phyloP scores from a whole-genome alignment of 2,113 vertebrate species.

The Nannobrachium achirus region DNA sequence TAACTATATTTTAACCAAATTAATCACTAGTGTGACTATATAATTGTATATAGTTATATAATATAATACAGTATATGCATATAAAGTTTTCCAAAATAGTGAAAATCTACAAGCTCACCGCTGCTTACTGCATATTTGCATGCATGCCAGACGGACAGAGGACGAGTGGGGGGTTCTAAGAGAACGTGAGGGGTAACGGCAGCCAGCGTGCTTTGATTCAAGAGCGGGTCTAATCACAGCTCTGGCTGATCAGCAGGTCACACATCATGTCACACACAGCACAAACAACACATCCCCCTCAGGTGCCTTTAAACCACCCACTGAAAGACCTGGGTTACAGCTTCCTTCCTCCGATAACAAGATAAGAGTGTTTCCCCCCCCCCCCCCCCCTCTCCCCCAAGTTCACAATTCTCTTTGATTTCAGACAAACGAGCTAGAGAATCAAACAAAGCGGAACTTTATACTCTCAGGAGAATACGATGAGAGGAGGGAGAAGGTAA shows the following conservation, averaged over 20 bases:
- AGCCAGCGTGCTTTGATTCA: conserved; percentile 28
- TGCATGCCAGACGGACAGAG: background rate
- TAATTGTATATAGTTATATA: too few species aligned
- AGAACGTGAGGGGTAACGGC: background rate
- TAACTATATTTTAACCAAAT: too few species aligned
- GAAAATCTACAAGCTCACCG: background rate
- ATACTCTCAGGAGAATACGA: conserved; percentile 20
- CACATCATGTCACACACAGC: conserved; percentile 24
- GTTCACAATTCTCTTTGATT: conserved; percentile 42
- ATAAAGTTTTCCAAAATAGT: too few species aligned
- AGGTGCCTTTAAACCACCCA: background rate
- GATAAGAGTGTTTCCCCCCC: conserved; percentile 26
- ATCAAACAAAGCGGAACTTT: conserved; percentile 18
- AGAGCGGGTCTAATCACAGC: conserved; percentile 42
- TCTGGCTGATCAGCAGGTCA: conserved; percentile 33
- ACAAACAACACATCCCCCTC: background rate
- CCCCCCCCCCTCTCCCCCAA: conserved; percentile 1
- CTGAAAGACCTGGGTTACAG: background rate
- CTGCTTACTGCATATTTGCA: conserved; percentile 27
- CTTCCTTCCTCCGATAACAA: background rate
- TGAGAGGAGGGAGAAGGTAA: background rate
- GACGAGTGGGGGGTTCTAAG: background rate
- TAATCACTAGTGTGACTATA: too few species aligned
- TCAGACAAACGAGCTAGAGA: conserved; percentile 24
- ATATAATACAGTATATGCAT: too few species aligned